Evolutionary conservation across 2,797 vertebrate species (phyloP).

Genomic region (Momotus momota): DNA sequence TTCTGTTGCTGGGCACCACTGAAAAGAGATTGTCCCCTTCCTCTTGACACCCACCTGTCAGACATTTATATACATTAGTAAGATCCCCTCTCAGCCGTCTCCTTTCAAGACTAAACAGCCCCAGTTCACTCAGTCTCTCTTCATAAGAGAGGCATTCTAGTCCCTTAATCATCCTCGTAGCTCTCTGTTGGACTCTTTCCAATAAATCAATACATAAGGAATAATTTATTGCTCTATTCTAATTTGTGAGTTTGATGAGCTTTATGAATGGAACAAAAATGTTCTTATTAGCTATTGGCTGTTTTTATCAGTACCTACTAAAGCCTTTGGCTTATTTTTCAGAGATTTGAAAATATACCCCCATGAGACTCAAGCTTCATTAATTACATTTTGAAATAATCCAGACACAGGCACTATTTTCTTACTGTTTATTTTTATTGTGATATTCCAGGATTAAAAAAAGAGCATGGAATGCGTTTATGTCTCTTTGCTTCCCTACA

Average conservation of each 20-base stretch:
- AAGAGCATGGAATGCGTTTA: neutral
- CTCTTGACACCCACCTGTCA: too few relatives aligned
- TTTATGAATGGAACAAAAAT: slow-evolving; percentile 2
- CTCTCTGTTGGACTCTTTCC: too few relatives aligned
- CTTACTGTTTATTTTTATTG: neutral
- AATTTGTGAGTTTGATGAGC: neutral
- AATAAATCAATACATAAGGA: neutral
- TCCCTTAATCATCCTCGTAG: too few relatives aligned
- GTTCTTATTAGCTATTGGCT: neutral
- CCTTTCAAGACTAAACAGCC: too few relatives aligned
- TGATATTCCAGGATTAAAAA: neutral
- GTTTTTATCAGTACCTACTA: neutral
- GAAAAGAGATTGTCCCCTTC: too few relatives aligned
- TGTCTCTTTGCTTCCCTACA: neutral
- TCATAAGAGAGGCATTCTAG: too few relatives aligned
- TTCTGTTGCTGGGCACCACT: too few relatives aligned
- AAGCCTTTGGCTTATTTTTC: neutral
- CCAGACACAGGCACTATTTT: neutral
- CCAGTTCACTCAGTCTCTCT: too few relatives aligned
- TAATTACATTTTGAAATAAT: neutral
- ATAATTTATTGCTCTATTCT: neutral
- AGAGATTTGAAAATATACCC: neutral
- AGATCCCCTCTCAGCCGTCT: too few relatives aligned
- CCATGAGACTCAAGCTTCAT: neutral
- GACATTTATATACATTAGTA: too few relatives aligned